Conservation (phyloP, 2,888 invertebrate species). For the Tuberolachnus salignus region DNA sequence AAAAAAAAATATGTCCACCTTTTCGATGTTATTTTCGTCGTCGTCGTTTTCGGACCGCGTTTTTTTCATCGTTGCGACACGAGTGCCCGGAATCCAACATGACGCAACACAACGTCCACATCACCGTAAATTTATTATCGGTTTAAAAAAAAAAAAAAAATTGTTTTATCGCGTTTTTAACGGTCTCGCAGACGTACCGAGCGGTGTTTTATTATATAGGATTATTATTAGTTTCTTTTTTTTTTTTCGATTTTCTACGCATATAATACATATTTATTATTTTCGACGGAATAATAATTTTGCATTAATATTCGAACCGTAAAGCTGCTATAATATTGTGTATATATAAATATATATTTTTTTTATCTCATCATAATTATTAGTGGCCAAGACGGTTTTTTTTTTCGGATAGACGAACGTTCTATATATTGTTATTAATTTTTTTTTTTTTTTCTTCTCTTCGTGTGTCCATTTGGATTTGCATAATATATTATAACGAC, state of each 20-base stretch:
- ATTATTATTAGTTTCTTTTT: too few relatives aligned
- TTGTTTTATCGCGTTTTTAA: neutral
- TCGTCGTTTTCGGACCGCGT: neutral
- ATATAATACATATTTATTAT: too few relatives aligned
- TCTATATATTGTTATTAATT: too few relatives aligned
- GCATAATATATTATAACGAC: neutral
- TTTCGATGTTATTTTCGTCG: too few relatives aligned
- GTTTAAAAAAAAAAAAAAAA: too few relatives aligned
- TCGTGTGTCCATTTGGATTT: conserved; percentile 20
- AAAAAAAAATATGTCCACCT: too few relatives aligned
- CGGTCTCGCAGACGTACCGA: neutral
- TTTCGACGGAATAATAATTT: conserved; percentile 11
- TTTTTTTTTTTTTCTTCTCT: neutral
- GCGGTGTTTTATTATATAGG: too few relatives aligned
- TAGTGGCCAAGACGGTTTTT: neutral
- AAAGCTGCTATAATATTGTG: too few relatives aligned
- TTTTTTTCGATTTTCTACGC: too few relatives aligned
- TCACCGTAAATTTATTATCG: neutral
- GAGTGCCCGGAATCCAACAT: conserved; percentile 27
- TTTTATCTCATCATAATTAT: conserved; percentile 1
- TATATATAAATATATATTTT: too few relatives aligned
- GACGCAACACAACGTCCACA: conserved; percentile 48
- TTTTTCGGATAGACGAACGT: neutral
- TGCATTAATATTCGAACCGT: conserved; percentile 2
- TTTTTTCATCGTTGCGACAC: too few relatives aligned